phyloP scores from a whole-genome alignment of 1,140 invertebrate species.

The Aphaenogaster ashmeadi region DNA sequence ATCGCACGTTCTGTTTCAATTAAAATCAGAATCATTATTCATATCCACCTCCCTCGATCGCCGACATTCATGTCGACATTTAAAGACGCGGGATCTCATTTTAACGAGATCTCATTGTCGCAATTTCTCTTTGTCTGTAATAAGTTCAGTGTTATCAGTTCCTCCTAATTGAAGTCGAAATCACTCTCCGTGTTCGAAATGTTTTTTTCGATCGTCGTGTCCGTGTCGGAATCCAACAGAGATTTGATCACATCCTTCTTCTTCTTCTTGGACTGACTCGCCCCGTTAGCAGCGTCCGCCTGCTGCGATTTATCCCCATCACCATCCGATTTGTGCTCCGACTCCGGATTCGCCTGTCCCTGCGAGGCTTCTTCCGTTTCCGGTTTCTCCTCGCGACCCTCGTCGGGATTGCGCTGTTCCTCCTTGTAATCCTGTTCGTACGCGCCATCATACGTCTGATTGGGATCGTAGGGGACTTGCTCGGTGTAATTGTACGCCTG shows the following conservation, averaged over 20 bases:
- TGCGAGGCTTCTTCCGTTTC: background rate
- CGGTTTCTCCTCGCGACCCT: background rate
- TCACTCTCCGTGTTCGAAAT: slow-evolving; percentile 85
- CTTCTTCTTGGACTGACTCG: slow-evolving; percentile 50
- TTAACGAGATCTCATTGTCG: background rate
- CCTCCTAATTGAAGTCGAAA: slow-evolving; percentile 84
- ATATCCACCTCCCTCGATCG: background rate
- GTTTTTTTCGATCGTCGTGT: slow-evolving; percentile 84
- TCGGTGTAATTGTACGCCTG: slow-evolving; percentile 43
- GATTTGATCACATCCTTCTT: slow-evolving; percentile 81
- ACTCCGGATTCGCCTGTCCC: background rate
- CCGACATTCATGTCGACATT: background rate
- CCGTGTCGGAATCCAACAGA: slow-evolving; percentile 84
- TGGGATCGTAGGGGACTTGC: slow-evolving; percentile 31
- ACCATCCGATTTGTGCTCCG: background rate
- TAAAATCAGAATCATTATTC: background rate
- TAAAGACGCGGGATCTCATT: background rate
- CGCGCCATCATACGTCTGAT: slow-evolving; percentile 45
- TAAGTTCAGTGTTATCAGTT: background rate
- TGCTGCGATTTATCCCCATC: slow-evolving; percentile 29
- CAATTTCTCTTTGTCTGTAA: background rate
- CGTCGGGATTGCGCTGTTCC: background rate
- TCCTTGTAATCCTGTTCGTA: slow-evolving; percentile 19
- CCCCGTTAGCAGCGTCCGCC: background rate
- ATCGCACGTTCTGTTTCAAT: background rate